These are phyloP conservation scores for Sebastes wilsoni DNA, from an alignment of 2,797 vertebrate genomes.

Conservation along the genomic window DNA sequence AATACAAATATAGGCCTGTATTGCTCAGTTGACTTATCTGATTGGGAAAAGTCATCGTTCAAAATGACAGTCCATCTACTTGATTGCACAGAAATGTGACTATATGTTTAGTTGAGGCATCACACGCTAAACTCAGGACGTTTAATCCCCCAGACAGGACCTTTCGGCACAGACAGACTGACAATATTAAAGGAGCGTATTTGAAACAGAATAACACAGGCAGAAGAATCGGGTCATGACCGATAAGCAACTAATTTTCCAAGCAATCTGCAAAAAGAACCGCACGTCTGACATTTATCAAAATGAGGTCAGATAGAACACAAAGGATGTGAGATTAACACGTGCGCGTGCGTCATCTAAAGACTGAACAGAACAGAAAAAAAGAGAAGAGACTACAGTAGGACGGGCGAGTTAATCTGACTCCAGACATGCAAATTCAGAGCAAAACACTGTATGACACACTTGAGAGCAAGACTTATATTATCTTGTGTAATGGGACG, in stretches of 20 bases:
- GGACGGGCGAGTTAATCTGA: conserved; percentile 39
- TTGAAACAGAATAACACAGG: conserved; percentile 43
- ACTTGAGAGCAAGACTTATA: conserved; percentile 63
- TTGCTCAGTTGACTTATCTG: neutral
- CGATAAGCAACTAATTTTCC: conserved; percentile 49
- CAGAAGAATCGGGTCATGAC: conserved; percentile 50
- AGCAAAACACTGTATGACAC: conserved; percentile 48
- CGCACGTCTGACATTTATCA: conserved; percentile 42
- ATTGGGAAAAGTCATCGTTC: neutral
- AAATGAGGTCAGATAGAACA: conserved; percentile 56
- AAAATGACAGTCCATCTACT: neutral
- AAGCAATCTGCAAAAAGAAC: conserved; percentile 57
- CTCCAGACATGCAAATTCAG: conserved; percentile 32
- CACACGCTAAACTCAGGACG: conserved; percentile 5
- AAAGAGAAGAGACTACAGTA: neutral
- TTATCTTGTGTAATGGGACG: conserved; percentile 74
- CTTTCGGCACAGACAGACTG: neutral
- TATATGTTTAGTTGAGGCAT: neutral
- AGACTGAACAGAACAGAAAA: neutral
- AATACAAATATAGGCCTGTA: neutral
- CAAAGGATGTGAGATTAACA: conserved; percentile 45
- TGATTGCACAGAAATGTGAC: conserved; percentile 13
- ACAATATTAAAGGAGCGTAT: conserved; percentile 18
- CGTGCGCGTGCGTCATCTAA: conserved; percentile 18
- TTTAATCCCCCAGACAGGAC: conserved; percentile 10